Base-by-base conservation (phyloP, 2,888 invertebrate species). In the Thera britannica region DNA sequence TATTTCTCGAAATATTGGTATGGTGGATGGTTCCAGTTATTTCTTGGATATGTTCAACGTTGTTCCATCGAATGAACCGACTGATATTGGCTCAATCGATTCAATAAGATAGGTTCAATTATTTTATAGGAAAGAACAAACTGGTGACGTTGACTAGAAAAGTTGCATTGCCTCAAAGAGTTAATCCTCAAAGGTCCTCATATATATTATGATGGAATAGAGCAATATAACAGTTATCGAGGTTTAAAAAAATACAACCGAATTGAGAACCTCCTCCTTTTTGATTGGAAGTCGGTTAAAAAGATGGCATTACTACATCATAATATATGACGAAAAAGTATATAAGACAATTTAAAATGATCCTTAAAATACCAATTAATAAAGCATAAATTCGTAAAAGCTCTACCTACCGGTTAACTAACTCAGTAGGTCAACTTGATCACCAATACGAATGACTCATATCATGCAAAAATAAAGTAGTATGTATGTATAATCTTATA, bases 351-450 rank as follows among this genome's bases (percentile, higher is more conserved):
- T 41, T 51, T 9, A 61, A 54, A 61, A 54, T 35, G 9, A 46
- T 46, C 34, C 34, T 51, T 51, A 52, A 11, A 6, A 23, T 49
- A 4, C 7, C 41, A 23, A 23, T 2, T 2, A 38, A 51, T 41
- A 60, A 23, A 41, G 11, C 41, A 11, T 12, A 6, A 60, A 12
- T n/a, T 62, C 44, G 61, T 55, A 44, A 34, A 58, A 54, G 54
- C n/a, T 62, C 5, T 4, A 7, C 7, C 5, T 55, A 12, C 55
- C 12, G 36, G 55, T 36, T 36, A 54, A 56, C 12, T 48, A 48
- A 46, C 44, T 46, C 55, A 62, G 46, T 61, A 54, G 61, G 61
- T 46, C 62, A 55, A 48, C 48, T 35, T n/a, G n/a, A 62, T 55
- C 38, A 35, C n/a, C 48, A 58, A 48, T 48, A 35, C 3, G 11